Conservation (phyloP, 2,888 invertebrate genomes). For the Diarsia mendica region DNA sequence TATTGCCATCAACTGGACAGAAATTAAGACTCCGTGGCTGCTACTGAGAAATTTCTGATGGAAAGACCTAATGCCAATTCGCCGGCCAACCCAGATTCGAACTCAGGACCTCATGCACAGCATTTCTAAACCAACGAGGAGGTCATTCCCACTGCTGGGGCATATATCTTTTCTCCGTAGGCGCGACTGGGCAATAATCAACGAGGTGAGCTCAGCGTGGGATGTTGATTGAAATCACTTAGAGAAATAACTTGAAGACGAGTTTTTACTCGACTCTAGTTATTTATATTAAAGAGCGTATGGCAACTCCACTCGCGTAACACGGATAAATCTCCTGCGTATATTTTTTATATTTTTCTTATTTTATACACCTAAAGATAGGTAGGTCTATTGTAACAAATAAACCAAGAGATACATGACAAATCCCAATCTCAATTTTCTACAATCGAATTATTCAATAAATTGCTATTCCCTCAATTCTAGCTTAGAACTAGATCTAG, state of each 20-base stretch:
- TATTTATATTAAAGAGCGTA: no score
- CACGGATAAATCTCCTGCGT: no score
- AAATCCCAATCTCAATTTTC: conserved; percentile 13
- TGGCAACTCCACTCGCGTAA: neutral
- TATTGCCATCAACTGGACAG: no score
- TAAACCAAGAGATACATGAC: neutral
- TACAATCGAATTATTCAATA: neutral
- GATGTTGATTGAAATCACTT: neutral
- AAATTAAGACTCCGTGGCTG: no score
- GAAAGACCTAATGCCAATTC: no score
- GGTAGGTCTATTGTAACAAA: neutral
- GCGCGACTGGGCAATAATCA: neutral
- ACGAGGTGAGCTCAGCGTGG: neutral
- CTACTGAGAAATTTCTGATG: no score
- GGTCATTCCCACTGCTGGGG: neutral
- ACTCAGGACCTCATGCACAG: no score
- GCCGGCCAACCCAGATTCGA: no score
- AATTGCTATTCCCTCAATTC: conserved; percentile 3
- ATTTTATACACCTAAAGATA: neutral
- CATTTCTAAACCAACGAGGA: no score
- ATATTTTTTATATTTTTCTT: neutral
- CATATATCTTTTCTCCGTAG: neutral
- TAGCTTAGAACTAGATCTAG: conserved; percentile 10
- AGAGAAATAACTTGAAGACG: neutral
- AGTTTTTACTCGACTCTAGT: no score